Percentiles rank a stretch among this genome's conserved stretches.
phyloP scores from a whole-genome alignment of 2,113 vertebrate genomes.

The Turdus rufiventris region DNA sequence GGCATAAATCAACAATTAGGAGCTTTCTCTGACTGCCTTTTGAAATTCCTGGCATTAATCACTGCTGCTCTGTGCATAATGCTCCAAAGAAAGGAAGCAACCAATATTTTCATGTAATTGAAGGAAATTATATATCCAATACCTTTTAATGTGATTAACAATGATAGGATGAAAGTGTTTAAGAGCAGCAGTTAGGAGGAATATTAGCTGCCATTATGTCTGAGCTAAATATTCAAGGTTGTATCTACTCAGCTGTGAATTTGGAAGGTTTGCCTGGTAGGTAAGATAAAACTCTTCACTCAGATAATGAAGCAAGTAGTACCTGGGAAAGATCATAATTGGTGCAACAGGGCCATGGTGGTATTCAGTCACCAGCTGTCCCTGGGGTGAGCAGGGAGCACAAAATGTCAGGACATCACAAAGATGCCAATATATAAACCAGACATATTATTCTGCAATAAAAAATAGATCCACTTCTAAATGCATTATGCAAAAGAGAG shows the following conservation, averaged over 20 bases:
- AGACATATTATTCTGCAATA: not conserved
- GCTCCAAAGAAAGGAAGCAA: conserved; percentile 51
- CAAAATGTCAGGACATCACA: not conserved
- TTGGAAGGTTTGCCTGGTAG: not conserved
- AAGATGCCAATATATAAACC: not conserved
- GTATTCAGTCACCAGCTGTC: not conserved
- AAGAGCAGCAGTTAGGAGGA: conserved; percentile 37
- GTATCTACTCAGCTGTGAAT: not conserved
- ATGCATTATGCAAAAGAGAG: conserved; percentile 11
- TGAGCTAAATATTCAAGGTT: conserved; percentile 36
- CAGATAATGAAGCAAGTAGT: not conserved
- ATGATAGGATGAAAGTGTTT: not conserved
- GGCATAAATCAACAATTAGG: not conserved
- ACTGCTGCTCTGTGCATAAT: not conserved
- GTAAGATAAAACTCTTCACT: not conserved
- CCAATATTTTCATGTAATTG: conserved; percentile 51
- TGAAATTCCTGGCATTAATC: not conserved
- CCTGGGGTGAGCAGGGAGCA: not conserved
- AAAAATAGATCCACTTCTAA: not conserved
- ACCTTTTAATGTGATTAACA: conserved; percentile 67
- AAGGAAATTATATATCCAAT: conserved; percentile 66
- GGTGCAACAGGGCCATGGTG: not conserved
- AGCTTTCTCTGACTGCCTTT: not conserved
- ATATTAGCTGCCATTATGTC: conserved; percentile 7
- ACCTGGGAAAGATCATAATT: not conserved